Base-by-base conservation (phyloP, 1,140 invertebrate genomes). In the Calephelis nemesis region DNA sequence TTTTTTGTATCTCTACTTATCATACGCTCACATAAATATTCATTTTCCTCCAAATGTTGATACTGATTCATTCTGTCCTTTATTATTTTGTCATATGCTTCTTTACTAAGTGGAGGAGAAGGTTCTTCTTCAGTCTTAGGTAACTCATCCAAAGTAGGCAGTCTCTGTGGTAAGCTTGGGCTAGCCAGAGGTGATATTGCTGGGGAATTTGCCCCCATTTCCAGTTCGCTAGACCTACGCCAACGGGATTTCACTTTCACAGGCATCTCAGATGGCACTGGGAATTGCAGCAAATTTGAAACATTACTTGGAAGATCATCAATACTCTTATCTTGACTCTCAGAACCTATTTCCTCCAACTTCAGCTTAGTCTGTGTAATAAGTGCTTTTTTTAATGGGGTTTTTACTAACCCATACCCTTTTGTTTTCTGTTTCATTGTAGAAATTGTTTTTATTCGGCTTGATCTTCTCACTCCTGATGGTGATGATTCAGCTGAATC, bases 211-310 rank as follows among this genome's bases (percentile, higher is more conserved):
- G 93, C 92, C 12, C 94, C 93, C 94, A 95, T 95, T 88, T 97
- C 96, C 50, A 97, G 90, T 85, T 97, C 96, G 90, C 96, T 97
- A 1, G 95, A 96, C 70, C 96, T 88, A 62, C 96, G 87, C 96
- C 97, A 97, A 39, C 96, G 92, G 6, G 96, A 97, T 85, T 97
- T 98, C 0, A 98, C 96, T 93, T 97, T 97, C 7, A 96, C 95
- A 3, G 96, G 96, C 90, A 95, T 96, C 49, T 94, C 93, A 15
- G 86, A 85, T 64, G 92, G 91, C 13, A 92, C 78, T 45, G 90
- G 83, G 76, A 92, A 93, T 54, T 87, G 81, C 52, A 87, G 83
- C 12, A 85, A 81, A 64, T 80, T 87, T 15, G 78, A 72, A 62
- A 80, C 65, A 72, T 73, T 81, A 65, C 42, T 79, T 64, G 74